Conservation (phyloP, 92 coral and sea anemone genomes). For the Palythoa heliodiscus region DNA sequence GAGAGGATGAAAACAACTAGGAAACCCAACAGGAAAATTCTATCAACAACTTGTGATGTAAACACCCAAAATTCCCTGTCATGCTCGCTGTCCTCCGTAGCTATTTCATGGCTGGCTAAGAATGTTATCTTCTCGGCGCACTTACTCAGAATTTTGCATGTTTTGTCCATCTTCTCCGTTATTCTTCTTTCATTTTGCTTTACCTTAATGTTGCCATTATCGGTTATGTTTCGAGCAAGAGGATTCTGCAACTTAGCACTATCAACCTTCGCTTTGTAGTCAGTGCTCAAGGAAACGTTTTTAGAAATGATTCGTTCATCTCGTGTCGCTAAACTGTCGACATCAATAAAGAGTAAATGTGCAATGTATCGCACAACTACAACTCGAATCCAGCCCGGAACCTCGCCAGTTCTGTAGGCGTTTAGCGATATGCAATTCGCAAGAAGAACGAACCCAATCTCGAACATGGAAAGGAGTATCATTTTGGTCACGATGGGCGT, state of each 20-base stretch:
- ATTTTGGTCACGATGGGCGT: constrained; percentile 75
- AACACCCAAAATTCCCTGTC: constrained; percentile 80
- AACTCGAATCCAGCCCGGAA: constrained; percentile 79
- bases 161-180: neutral
- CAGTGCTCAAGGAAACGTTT: neutral
- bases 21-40: constrained; percentile 64
- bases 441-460: constrained; percentile 68
- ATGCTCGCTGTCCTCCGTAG: constrained; percentile 43
- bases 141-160: neutral
- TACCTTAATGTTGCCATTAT: neutral
- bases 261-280: neutral
- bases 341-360: constrained; percentile 60
- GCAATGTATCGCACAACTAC: constrained; percentile 73
- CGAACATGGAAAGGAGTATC: constrained; percentile 70
- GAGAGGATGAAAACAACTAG: constrained; percentile 53
- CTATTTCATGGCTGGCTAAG: constrained; percentile 53
- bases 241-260: constrained; percentile 1
- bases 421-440: constrained; percentile 79
- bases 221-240: neutral
- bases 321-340: neutral
- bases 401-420: constrained; percentile 63
- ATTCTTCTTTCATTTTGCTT: neutral
- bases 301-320: neutral
- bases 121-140: constrained; percentile 63
- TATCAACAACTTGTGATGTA: constrained; percentile 65